Percentiles rank a stretch among this genome's conserved stretches.
Evolutionary conservation across 2,888 invertebrate genomes (phyloP).

Genomic region (Aleiodes testaceus): DNA sequence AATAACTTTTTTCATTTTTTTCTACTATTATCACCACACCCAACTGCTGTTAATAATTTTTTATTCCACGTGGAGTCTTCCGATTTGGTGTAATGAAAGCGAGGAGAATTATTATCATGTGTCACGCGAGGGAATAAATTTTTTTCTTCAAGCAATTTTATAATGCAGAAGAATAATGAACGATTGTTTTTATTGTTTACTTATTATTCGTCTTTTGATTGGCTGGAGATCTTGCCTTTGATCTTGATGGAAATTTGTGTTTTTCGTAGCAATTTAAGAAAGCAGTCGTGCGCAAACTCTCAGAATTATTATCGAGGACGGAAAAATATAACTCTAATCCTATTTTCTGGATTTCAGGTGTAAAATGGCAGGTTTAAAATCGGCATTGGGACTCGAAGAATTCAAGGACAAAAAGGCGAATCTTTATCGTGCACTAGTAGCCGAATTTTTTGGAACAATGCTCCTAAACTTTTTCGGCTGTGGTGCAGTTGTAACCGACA

Average conservation of each 20-base stretch:
- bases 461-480: constrained; percentile 93
- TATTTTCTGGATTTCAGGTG: constrained; percentile 24
- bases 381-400: constrained; percentile 82
- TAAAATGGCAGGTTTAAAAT: constrained; percentile 78
- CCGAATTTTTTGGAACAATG: constrained; percentile 91
- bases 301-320: too few species aligned
- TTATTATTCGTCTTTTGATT: too few species aligned
- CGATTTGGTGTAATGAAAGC: not conserved
- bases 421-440: constrained; percentile 87
- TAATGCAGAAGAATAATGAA: too few species aligned
- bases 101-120: not conserved
- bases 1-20: not conserved
- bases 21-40: not conserved
- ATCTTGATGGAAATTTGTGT: too few species aligned
- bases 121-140: not conserved
- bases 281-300: too few species aligned
- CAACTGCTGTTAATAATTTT: not conserved
- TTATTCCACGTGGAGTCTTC: not conserved
- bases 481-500: constrained; percentile 79
- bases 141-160: not conserved
- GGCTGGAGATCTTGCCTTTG: too few species aligned
- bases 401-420: constrained; percentile 80
- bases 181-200: too few species aligned
- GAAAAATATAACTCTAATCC: too few species aligned
- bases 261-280: too few species aligned